phyloP scores from a whole-genome alignment of 2,888 invertebrate species.

The Teleogryllus oceanicus region DNA sequence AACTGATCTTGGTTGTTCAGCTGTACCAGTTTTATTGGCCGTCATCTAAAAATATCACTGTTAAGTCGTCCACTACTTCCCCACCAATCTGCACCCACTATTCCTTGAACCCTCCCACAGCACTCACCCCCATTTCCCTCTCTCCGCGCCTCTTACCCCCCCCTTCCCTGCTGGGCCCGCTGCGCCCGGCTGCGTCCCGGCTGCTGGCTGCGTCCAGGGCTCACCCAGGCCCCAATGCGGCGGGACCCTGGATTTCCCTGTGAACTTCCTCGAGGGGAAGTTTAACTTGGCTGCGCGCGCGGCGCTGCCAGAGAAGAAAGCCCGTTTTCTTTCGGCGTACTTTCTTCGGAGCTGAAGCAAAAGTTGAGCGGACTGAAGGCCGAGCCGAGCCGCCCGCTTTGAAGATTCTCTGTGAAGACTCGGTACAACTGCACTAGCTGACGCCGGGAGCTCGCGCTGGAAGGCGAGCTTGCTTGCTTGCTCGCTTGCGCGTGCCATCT shows the following conservation, averaged over 20 bases:
- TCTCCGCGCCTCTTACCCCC: neutral
- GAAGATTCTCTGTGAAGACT: neutral
- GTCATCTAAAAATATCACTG: too few relatives aligned
- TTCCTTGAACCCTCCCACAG: too few relatives aligned
- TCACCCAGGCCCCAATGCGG: neutral
- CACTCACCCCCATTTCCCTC: neutral
- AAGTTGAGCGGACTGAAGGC: neutral
- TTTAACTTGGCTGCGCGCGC: neutral
- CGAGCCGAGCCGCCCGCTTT: neutral
- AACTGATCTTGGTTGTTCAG: too few relatives aligned
- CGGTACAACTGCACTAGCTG: conserved; percentile 18
- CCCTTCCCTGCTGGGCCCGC: neutral
- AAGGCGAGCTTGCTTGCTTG: neutral
- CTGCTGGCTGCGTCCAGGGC: neutral
- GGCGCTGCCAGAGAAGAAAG: conserved; percentile 1
- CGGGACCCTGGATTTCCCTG: conserved; percentile 3
- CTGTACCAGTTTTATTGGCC: too few relatives aligned
- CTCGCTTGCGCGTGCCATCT: neutral
- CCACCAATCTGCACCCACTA: too few relatives aligned
- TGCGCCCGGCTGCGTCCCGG: neutral
- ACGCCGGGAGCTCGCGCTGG: neutral
- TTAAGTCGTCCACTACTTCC: too few relatives aligned
- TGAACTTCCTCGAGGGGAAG: neutral
- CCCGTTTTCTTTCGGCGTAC: conserved; percentile 1
- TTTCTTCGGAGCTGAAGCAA: conserved; percentile 18